Evolutionary conservation across 2,113 vertebrate species (phyloP).

Genomic region (Callithrix jacchus): DNA sequence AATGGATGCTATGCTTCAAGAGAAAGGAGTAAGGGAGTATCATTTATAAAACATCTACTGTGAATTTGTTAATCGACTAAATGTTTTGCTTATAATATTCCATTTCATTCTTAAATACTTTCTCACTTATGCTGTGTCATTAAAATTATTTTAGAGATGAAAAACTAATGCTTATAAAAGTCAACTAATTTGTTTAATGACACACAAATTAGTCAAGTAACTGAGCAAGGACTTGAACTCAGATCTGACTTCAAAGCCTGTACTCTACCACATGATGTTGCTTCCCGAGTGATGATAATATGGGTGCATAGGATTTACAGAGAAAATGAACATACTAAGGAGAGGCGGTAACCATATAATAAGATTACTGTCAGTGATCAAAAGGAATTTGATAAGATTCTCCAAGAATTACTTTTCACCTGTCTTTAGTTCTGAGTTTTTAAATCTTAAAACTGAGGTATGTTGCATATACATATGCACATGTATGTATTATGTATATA

Average conservation of each 20-base stretch:
- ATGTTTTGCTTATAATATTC: not conserved
- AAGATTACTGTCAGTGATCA: not conserved
- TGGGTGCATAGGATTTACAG: not conserved
- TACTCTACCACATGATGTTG: not conserved
- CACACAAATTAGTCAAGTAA: slow-evolving; percentile 6
- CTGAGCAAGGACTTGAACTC: not conserved
- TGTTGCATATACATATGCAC: not conserved
- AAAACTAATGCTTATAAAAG: not conserved
- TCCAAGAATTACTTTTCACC: not conserved
- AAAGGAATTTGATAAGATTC: not conserved
- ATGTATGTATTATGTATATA: not conserved
- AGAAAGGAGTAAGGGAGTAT: not conserved
- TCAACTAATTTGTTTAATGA: not conserved
- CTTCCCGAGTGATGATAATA: not conserved
- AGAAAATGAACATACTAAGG: not conserved
- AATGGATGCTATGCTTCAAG: not conserved
- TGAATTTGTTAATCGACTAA: not conserved
- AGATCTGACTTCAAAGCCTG: not conserved
- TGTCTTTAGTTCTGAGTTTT: slow-evolving; percentile 12
- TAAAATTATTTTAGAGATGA: slow-evolving; percentile 27
- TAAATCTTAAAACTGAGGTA: not conserved
- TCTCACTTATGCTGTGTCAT: not conserved
- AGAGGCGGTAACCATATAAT: not conserved
- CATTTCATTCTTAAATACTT: not conserved
- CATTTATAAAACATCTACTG: not conserved